A percentile compares a stretch with the other conserved stretches of the same genome.
These are phyloP conservation scores for Sminthurides bifidus DNA, from an alignment of 1,140 invertebrate genomes.

Conservation along the genomic window DNA sequence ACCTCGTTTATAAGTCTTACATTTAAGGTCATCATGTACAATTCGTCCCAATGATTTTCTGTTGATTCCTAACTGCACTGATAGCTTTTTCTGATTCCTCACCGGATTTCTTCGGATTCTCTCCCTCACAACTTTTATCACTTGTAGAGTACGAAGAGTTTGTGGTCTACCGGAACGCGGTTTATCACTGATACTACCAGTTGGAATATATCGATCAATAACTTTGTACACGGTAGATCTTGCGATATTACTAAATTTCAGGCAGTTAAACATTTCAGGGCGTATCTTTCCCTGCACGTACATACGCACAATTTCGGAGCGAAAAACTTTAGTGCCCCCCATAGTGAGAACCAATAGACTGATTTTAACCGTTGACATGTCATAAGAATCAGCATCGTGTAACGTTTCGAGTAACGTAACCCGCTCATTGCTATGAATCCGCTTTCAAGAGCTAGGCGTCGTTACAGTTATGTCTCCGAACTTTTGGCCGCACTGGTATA, in stretches of 20 bases:
- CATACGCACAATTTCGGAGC: background rate
- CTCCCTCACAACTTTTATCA: background rate
- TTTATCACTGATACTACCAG: conserved; percentile 1
- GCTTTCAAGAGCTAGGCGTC: too few relatives aligned
- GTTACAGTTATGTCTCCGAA: too few relatives aligned
- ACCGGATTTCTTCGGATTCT: conserved; percentile 1
- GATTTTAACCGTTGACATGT: too few relatives aligned
- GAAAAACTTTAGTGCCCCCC: background rate
- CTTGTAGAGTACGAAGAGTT: background rate
- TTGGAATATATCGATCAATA: background rate
- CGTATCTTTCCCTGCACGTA: background rate
- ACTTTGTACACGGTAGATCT: background rate
- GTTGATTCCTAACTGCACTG: too few relatives aligned
- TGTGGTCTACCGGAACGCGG: background rate
- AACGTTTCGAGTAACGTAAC: too few relatives aligned
- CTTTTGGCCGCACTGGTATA: too few relatives aligned
- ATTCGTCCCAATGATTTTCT: too few relatives aligned
- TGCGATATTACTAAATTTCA: background rate
- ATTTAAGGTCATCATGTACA: conserved; percentile 3
- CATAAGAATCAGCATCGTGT: too few relatives aligned
- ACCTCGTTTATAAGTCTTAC: background rate
- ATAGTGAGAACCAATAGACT: too few relatives aligned
- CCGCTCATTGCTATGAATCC: too few relatives aligned
- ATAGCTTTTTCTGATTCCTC: background rate
- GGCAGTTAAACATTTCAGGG: background rate